These are phyloP conservation scores for Metalampra italica DNA, from an alignment of 2,888 invertebrate species.

Conservation along the genomic window DNA sequence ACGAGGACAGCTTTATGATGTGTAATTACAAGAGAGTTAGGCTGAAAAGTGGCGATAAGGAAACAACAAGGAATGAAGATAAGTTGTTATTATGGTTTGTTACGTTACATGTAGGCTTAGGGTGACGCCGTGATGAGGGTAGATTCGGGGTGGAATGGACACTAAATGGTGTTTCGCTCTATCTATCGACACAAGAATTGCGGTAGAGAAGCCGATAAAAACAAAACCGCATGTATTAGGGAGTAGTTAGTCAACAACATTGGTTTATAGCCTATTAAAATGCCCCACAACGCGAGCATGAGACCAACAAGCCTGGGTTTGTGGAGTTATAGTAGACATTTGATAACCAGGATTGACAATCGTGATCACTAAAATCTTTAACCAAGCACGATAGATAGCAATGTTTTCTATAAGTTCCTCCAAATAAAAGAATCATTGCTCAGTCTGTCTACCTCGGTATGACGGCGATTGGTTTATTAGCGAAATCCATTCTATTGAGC, in stretches of 20 bases:
- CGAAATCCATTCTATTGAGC: constrained; percentile 8
- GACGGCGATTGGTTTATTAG: not conserved
- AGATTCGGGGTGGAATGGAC: not conserved
- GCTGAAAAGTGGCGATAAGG: constrained; percentile 52
- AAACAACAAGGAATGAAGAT: constrained; percentile 58
- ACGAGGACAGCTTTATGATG: constrained; percentile 22
- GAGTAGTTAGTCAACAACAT: too few species aligned
- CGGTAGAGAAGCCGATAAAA: too few species aligned
- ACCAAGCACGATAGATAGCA: too few species aligned
- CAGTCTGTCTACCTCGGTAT: not conserved
- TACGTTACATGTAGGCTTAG: constrained; percentile 34
- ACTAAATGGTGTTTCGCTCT: not conserved
- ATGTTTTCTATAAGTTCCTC: too few species aligned
- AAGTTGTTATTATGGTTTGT: constrained; percentile 57
- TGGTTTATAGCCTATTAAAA: too few species aligned
- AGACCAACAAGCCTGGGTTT: not conserved
- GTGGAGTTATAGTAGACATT: not conserved
- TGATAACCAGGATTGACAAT: not conserved
- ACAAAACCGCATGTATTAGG: too few species aligned
- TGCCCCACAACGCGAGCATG: not conserved
- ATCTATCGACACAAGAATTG: too few species aligned
- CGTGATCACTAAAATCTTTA: too few species aligned
- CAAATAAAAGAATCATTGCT: too few species aligned
- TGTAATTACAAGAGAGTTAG: constrained; percentile 25
- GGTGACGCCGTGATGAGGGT: constrained; percentile 5